These are phyloP conservation scores for Gymnocephalus cernua DNA, from an alignment of 2,113 vertebrate genomes.

Conservation along the genomic window DNA sequence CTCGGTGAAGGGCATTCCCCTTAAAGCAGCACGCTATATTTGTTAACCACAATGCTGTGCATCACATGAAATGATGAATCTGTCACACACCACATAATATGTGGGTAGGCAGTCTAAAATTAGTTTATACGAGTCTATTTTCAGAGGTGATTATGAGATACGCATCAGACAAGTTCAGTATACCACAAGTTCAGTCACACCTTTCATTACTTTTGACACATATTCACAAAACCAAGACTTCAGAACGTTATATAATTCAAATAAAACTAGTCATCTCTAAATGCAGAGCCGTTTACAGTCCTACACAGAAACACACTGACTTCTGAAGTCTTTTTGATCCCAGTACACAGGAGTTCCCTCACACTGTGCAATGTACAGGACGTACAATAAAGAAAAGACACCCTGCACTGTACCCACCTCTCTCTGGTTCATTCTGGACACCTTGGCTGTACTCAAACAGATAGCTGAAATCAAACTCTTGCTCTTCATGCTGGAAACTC, in stretches of 20 bases:
- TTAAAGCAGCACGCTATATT: constrained; percentile 57
- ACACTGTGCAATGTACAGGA: neutral
- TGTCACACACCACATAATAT: constrained; percentile 72
- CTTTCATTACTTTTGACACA: neutral
- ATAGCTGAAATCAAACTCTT: constrained; percentile 91
- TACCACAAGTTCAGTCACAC: neutral
- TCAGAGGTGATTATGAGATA: constrained; percentile 47
- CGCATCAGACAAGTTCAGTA: constrained; percentile 7
- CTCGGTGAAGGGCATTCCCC: constrained; percentile 70
- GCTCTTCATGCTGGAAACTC: constrained; percentile 87
- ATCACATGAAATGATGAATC: constrained; percentile 79
- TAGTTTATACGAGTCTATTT: constrained; percentile 72
- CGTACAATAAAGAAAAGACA: neutral
- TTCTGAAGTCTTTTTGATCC: neutral
- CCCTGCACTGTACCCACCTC: constrained; percentile 84
- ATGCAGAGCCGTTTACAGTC: neutral
- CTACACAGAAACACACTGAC: neutral
- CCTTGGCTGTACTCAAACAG: constrained; percentile 90
- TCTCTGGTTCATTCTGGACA: constrained; percentile 73
- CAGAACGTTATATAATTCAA: neutral
- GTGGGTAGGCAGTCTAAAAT: constrained; percentile 73
- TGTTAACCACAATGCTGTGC: constrained; percentile 70
- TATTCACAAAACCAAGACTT: neutral
- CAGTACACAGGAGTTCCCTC: neutral
- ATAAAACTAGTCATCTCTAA: neutral